Evolutionary conservation across 1,140 invertebrate species (phyloP).

Genomic region (Idris sp.): DNA sequence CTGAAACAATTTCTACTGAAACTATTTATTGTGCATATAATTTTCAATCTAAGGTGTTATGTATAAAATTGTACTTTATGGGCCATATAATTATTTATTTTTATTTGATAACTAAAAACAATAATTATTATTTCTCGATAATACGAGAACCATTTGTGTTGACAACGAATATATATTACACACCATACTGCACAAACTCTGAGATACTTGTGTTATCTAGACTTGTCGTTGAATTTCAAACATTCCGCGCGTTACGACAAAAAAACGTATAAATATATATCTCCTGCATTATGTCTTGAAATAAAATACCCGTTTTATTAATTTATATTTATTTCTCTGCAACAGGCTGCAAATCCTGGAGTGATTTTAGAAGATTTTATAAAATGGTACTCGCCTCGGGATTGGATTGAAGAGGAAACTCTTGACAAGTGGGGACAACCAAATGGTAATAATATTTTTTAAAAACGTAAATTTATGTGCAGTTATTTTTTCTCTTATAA

Average conservation of each 20-base stretch:
- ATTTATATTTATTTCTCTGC: too few species aligned
- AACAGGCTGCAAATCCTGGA: constrained; percentile 94
- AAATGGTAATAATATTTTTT: constrained; percentile 73
- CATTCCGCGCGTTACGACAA: background rate
- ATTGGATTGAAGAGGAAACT: constrained; percentile 88
- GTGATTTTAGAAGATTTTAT: constrained; percentile 97
- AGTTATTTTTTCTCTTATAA: too few species aligned
- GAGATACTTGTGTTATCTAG: constrained; percentile 11
- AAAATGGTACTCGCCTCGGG: constrained; percentile 97
- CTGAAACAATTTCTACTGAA: too few species aligned
- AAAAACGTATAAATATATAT: background rate
- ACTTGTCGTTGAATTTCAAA: constrained; percentile 14
- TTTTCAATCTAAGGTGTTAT: too few species aligned
- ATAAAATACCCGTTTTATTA: too few species aligned
- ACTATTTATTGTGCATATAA: too few species aligned
- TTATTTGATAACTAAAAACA: constrained; percentile 22
- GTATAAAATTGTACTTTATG: constrained; percentile 6
- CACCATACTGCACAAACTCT: constrained; percentile 6
- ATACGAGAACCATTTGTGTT: constrained; percentile 16
- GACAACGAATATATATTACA: constrained; percentile 24
- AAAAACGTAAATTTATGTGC: too few species aligned
- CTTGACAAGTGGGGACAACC: constrained; percentile 78
- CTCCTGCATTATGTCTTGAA: background rate
- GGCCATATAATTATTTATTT: constrained; percentile 9
- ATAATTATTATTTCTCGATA: constrained; percentile 5